Evolutionary conservation across 2,113 vertebrate genomes (phyloP), one percentile per base, ranked within the genome.

Genomic region (Aplodontia rufa): DNA sequence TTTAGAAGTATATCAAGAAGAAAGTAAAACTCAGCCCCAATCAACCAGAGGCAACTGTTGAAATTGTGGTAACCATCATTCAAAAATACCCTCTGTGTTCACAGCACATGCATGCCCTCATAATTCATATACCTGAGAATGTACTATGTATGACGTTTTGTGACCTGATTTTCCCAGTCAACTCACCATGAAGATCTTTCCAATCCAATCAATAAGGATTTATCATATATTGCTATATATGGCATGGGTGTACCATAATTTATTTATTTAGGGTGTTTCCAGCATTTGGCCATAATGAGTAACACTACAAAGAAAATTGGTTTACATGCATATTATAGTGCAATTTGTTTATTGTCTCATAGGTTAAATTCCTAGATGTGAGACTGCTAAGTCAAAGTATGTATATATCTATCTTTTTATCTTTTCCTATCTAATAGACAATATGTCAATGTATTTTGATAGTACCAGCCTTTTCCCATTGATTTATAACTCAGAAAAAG

Each of bases 401-500:
- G 9, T 71, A 30, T 9, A 6, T 51, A n/a, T 75, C 66, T 53
- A 51, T 75, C 20, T 79, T 84, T 80, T 87, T 42, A 76, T 81
- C 71, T 86, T 51, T 95, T 79, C 24, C 53, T 9, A 53, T 62
- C 32, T 82, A 89, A 53, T 37, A 87, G 90, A 84, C 5, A 42
- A 85, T 49, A 85, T 88, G 16, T 55, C 87, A 49, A 75, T 66
- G 55, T 66, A 51, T 85, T 97, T 94, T 91, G 62, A 76, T 88
- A 49, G 47, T n/a, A 81, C n/a, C 47, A 84, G 13, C n/a, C 92
- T 75, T 49, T 76, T 40, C 47, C 53, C 17, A 82, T 49, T 37
- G 82, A 91, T 85, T 94, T 35, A 51, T 90, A 72, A 87, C 66
- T 84, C 60, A 35, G 68, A 80, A 28, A 90, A 96, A 72, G 90